Base-by-base conservation (phyloP, 1,140 invertebrate genomes). In the Bombus vancouverensis region DNA sequence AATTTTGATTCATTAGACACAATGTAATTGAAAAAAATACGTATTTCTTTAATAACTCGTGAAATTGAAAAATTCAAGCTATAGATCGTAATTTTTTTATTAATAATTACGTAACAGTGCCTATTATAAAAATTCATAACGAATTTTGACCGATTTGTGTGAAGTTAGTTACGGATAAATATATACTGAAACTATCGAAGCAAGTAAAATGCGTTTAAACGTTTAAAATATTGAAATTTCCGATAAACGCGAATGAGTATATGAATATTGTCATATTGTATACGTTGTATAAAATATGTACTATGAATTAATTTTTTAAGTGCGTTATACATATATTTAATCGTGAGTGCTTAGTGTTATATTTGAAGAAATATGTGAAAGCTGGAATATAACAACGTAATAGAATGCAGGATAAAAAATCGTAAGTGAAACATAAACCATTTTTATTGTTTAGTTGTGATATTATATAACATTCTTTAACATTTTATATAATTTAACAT, bases 361-460 rank as follows among this genome's bases (percentile, higher is more conserved):
- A 8, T 78, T 78, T 28, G 37, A 37, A 47, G 34, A 37, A 53
- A 68, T 53, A 18, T 42, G 9, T 62, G 25, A 25, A 57, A 34
- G 59, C 25, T 34, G 47, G 15, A 18, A n/a, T 62, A 42, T 18
- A 22, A 9, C 34, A 6, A 39, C 13, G 3, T 28, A n/a, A 15
- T 37, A n/a, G 18, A 42, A n/a, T 3, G 28, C 28, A 57, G 44
- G 5, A 78, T 44, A 32, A 44, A 66, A n/a, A 15, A n/a, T 10
- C 6, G 65, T 59, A 59, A 74, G 59, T 82, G 2, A 82, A 65
- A 65, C 39, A 44, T 39, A 42, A 44, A 83, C 22, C 12, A 32
- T 65, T 75, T 44, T 70, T 77, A 53, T 42, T 37, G 39, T 47
- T 70, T 42, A 70, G 22, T 18, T 59, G 44, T 39, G 12, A n/a